phyloP scores from a whole-genome alignment of 2,797 vertebrate genomes.

The Hozukius guyotensis region DNA sequence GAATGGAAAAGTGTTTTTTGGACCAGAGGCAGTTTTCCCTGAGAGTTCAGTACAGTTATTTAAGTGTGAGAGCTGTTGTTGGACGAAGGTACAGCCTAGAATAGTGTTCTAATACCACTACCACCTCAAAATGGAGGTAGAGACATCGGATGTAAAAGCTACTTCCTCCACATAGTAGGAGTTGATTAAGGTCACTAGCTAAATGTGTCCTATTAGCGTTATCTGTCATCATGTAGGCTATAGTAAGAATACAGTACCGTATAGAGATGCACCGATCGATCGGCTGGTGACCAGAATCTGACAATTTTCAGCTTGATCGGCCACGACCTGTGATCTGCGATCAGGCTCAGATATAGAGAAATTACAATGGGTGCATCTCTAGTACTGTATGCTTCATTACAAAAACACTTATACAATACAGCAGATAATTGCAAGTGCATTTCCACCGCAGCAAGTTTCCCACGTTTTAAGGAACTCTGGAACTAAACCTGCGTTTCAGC shows the following conservation, averaged over 20 bases:
- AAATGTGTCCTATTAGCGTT: not conserved
- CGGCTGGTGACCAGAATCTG: too few species aligned
- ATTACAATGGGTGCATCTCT: too few species aligned
- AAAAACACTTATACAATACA: too few species aligned
- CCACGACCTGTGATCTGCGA: too few species aligned
- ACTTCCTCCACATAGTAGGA: not conserved
- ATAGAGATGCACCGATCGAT: too few species aligned
- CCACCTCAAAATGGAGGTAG: not conserved
- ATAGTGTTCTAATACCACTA: not conserved
- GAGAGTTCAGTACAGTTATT: conserved; percentile 13
- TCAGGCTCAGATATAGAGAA: too few species aligned
- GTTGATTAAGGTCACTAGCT: not conserved
- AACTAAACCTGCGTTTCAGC: not conserved
- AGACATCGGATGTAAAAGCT: not conserved
- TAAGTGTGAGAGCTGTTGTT: conserved; percentile 2
- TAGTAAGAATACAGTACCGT: not conserved
- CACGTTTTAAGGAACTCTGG: not conserved
- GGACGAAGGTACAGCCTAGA: not conserved
- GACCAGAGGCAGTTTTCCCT: not conserved
- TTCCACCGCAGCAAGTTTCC: not conserved
- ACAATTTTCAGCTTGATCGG: too few species aligned
- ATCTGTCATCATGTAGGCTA: not conserved
- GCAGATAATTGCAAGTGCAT: too few species aligned
- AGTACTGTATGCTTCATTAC: too few species aligned
- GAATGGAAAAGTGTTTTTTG: not conserved